Evolutionary conservation across 2,888 invertebrate species (phyloP).

Genomic region (Diarsia brunnea): DNA sequence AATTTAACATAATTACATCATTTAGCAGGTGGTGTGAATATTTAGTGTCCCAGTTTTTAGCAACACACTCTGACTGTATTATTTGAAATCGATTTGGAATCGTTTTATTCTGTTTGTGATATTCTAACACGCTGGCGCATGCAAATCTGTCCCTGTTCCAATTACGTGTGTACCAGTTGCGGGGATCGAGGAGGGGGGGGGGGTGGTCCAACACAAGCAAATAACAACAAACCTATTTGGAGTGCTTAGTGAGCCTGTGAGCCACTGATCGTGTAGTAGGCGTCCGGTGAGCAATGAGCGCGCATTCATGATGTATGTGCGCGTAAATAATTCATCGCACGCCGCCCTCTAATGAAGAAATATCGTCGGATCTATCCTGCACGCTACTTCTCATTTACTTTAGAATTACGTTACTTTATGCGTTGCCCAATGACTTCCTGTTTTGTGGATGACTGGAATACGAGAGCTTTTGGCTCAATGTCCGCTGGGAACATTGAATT

Average conservation of each 20-base stretch:
- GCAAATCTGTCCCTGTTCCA: neutral
- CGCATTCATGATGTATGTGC: slow-evolving; percentile 55
- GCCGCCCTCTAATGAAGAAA: slow-evolving; percentile 57
- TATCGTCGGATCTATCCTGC: slow-evolving; percentile 38
- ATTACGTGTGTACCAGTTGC: neutral
- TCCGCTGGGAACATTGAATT: neutral
- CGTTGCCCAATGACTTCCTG: neutral
- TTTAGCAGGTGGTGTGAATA: neutral
- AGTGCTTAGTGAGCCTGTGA: slow-evolving; percentile 13
- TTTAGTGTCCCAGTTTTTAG: neutral
- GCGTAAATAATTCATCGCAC: slow-evolving; percentile 60
- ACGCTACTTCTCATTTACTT: slow-evolving; percentile 32
- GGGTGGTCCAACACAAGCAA: neutral
- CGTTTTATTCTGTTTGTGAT: neutral
- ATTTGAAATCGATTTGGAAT: neutral
- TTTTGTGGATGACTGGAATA: neutral
- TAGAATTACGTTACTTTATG: slow-evolving; percentile 15
- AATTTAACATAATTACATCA: neutral
- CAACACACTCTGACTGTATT: neutral
- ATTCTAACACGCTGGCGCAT: neutral
- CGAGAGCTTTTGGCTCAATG: neutral
- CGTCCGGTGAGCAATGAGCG: slow-evolving; percentile 23
- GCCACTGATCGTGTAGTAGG: slow-evolving; percentile 3
- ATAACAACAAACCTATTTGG: slow-evolving; percentile 7
- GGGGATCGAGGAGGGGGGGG: no score